phyloP scores from a whole-genome alignment of 2,888 invertebrate genomes.

The Metopia argyrocephala region DNA sequence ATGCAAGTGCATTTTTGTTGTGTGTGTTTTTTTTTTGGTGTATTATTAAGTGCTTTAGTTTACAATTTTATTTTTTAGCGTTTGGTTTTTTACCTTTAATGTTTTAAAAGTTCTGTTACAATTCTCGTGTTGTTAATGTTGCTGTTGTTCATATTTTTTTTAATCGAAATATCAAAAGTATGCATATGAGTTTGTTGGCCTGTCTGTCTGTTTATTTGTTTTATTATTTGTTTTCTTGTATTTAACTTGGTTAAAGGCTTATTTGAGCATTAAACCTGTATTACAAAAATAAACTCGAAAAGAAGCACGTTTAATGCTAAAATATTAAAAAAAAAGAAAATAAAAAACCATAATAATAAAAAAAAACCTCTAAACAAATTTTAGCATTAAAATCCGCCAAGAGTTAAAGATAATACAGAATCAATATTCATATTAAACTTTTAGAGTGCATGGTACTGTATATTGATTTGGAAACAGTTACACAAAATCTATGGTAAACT shows the following conservation, averaged over 20 bases:
- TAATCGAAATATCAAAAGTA: neutral
- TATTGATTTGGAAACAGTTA: neutral
- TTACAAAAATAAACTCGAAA: conserved; percentile 18
- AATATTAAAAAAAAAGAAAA: neutral
- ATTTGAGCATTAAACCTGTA: conserved; percentile 34
- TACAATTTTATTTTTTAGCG: conserved; percentile 16
- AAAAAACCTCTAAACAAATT: conserved; percentile 28
- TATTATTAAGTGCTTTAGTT: neutral
- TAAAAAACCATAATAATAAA: neutral
- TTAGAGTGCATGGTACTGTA: conserved; percentile 4
- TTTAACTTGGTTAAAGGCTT: conserved; percentile 31
- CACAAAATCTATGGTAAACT: neutral
- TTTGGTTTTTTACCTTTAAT: too few relatives aligned
- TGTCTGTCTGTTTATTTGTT: neutral
- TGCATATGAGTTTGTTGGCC: neutral
- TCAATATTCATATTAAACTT: conserved; percentile 18
- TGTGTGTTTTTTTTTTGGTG: neutral
- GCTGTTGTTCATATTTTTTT: neutral
- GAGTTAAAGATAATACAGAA: neutral
- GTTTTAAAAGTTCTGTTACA: conserved; percentile 6
- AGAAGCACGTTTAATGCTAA: conserved; percentile 26
- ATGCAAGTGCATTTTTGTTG: neutral
- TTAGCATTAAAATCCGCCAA: conserved; percentile 50
- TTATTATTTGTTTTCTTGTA: neutral
- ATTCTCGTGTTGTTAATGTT: neutral